A percentile compares a stretch with the other conserved stretches of the same genome.
phyloP scores from a whole-genome alignment of 2,797 vertebrate genomes.

The Gadopsis bispinosus region DNA sequence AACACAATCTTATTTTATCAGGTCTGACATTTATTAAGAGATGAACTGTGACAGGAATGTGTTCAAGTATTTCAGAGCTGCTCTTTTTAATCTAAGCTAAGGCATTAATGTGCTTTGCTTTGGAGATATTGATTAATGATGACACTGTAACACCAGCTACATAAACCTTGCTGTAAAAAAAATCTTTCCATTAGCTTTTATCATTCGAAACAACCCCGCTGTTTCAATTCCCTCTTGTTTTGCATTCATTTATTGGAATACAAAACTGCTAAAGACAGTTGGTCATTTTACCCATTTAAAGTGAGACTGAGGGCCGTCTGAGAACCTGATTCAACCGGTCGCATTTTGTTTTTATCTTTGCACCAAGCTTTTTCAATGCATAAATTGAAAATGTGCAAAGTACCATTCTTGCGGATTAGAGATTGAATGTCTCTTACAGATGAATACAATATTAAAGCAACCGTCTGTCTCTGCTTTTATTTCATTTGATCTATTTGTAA shows the following conservation, averaged over 20 bases:
- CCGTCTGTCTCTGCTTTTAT: slow-evolving; percentile 63
- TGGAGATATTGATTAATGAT: neutral
- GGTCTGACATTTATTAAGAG: neutral
- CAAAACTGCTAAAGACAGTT: neutral
- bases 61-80: neutral
- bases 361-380: neutral
- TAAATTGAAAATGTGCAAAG: neutral
- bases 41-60: neutral
- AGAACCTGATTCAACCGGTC: neutral
- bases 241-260: neutral
- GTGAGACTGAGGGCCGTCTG: neutral
- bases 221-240: too few relatives aligned
- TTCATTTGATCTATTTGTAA: slow-evolving; percentile 70
- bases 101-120: neutral
- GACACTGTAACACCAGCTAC: neutral
- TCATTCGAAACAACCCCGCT: neutral
- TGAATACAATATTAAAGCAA: neutral
- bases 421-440: neutral
- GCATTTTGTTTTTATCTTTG: neutral
- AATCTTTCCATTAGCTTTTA: neutral
- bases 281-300: too few relatives aligned
- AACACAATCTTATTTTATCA: neutral
- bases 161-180: neutral
- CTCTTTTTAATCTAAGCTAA: neutral
- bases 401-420: neutral